A percentile compares a stretch with the other conserved stretches of the same genome.
phyloP scores from a whole-genome alignment of 2,888 invertebrate genomes.

The Pristionchus fissidentatus region DNA sequence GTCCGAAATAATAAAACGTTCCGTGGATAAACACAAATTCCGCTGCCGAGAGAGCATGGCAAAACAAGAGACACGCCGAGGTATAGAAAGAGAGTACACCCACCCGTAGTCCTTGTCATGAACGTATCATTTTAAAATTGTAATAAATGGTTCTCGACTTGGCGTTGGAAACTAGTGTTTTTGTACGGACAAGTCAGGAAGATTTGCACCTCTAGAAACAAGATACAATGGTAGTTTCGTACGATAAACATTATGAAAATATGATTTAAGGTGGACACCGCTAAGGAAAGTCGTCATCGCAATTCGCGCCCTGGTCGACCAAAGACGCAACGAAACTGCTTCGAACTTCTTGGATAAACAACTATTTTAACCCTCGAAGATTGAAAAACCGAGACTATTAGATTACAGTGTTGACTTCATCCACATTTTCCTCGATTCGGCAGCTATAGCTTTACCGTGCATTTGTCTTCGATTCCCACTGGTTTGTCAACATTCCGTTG shows the following conservation, averaged over 20 bases:
- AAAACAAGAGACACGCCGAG: no score
- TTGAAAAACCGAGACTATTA: not conserved
- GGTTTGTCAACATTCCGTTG: no score
- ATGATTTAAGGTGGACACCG: constrained; percentile 6
- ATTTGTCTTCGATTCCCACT: constrained; percentile 26
- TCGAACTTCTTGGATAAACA: constrained; percentile 15
- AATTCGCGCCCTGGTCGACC: constrained; percentile 29
- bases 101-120: no score
- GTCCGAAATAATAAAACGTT: no score
- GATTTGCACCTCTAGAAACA: not conserved
- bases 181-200: not conserved
- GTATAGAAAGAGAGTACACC: no score
- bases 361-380: not conserved
- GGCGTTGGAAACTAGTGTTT: not conserved
- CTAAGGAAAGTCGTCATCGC: not conserved
- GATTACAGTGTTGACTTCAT: not conserved
- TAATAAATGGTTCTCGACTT: no score
- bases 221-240: no score
- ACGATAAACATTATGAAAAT: not conserved
- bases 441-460: not conserved
- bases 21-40: no score
- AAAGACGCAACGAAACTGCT: constrained; percentile 12
- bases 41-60: no score
- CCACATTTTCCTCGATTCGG: not conserved
- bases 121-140: no score